Conservation (phyloP, 2,113 vertebrate genomes). For the Neotragus moschatus region DNA sequence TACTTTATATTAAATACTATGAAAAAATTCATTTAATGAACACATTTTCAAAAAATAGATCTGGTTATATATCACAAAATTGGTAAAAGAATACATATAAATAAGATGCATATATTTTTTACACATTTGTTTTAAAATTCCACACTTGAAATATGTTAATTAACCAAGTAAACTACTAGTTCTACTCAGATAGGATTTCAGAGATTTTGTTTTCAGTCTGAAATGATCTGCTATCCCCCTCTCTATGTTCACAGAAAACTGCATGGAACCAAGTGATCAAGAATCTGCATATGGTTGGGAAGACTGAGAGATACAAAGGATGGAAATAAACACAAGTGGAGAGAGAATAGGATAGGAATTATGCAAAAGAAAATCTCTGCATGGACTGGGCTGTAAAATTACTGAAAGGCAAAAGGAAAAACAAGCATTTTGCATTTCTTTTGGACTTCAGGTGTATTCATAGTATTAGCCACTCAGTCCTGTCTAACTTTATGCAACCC, state of each 20-base stretch:
- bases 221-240: background rate
- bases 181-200: background rate
- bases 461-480: background rate
- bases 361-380: background rate
- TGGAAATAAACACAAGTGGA: background rate
- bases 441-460: background rate
- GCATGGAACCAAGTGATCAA: background rate
- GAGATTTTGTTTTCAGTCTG: background rate
- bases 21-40: background rate
- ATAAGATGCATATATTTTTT: background rate
- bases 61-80: background rate
- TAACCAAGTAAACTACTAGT: background rate
- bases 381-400: background rate
- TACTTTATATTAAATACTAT: background rate
- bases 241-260: background rate
- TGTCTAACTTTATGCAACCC: fast-evolving
- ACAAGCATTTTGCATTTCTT: background rate
- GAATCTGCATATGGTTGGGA: background rate
- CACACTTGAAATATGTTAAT: background rate
- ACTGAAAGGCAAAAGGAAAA: background rate
- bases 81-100: background rate
- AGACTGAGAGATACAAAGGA: background rate
- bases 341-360: background rate
- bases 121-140: background rate
- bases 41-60: background rate